Conservation (phyloP, 2,797 vertebrate species). For the Bovichtus variegatus region DNA sequence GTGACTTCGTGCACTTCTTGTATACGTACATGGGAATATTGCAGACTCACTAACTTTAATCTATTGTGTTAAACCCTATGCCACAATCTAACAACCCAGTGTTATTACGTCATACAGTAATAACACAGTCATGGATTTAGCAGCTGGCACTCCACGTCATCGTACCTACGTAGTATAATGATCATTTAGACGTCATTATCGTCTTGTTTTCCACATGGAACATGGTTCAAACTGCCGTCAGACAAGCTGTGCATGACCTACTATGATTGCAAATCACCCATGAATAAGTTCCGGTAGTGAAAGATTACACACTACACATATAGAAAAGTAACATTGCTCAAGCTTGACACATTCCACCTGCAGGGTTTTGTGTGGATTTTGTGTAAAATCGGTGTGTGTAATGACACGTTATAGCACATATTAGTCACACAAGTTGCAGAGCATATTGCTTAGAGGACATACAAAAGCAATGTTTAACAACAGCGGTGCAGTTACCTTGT, state of each 20-base stretch:
- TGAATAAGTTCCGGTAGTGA: slow-evolving; percentile 23
- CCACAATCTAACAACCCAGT: background rate
- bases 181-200: slow-evolving; percentile 16
- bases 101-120: too few species aligned
- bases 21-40: too few species aligned
- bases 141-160: background rate
- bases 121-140: background rate
- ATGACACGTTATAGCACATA: slow-evolving; percentile 6
- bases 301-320: slow-evolving; percentile 14
- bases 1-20: too few species aligned
- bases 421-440: slow-evolving; percentile 15
- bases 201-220: slow-evolving; percentile 15
- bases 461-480: slow-evolving; percentile 6
- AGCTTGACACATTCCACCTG: slow-evolving; percentile 14
- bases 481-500: slow-evolving; percentile 17
- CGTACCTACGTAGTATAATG: slow-evolving; percentile 5
- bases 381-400: background rate
- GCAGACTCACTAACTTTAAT: background rate
- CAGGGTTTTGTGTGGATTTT: background rate
- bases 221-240: background rate
- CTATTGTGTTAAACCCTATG: background rate
- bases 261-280: slow-evolving; percentile 11
- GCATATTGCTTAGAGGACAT: slow-evolving; percentile 49
- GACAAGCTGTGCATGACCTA: slow-evolving; percentile 29
- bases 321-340: slow-evolving; percentile 5